Percentiles rank a stretch among this genome's conserved stretches.
Evolutionary conservation across 1,140 invertebrate species (phyloP).

Genomic region (Atopsyche davidsoni): DNA sequence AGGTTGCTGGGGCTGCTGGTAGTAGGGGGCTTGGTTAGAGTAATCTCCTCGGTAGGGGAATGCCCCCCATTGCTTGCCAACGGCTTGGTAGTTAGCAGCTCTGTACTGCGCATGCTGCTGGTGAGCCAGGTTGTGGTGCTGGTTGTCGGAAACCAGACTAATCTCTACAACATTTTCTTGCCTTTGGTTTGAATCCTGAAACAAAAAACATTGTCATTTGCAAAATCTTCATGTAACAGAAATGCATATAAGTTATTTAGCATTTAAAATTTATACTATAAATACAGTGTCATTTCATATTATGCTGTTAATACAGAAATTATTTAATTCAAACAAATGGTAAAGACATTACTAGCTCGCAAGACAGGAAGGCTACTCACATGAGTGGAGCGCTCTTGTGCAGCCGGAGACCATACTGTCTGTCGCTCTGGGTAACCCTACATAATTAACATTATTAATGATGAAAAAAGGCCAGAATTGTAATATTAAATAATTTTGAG

Average conservation of each 20-base stretch:
- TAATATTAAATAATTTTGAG: no score
- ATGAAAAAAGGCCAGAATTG: no score
- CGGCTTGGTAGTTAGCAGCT: neutral
- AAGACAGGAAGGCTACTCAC: no score
- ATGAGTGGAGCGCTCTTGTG: no score
- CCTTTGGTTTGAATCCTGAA: slow-evolving; percentile 9
- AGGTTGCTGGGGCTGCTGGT: neutral
- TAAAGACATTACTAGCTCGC: no score
- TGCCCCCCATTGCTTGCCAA: neutral
- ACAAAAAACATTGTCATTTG: neutral
- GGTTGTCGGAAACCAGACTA: neutral
- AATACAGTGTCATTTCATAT: no score
- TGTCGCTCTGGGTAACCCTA: neutral
- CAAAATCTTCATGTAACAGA: neutral
- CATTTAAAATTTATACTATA: no score
- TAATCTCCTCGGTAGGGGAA: no score
- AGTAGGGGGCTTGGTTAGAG: slow-evolving; percentile 1
- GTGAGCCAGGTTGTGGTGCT: neutral
- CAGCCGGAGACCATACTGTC: slow-evolving; percentile 12
- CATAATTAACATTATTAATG: no score
- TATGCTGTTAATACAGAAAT: no score
- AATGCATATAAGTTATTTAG: neutral
- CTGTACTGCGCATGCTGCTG: slow-evolving; percentile 6
- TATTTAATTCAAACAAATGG: no score
- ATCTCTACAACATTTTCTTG: slow-evolving; percentile 11